Evolutionary conservation across 2,113 vertebrate genomes (phyloP).

Genomic region (Thomomys bottae): DNA sequence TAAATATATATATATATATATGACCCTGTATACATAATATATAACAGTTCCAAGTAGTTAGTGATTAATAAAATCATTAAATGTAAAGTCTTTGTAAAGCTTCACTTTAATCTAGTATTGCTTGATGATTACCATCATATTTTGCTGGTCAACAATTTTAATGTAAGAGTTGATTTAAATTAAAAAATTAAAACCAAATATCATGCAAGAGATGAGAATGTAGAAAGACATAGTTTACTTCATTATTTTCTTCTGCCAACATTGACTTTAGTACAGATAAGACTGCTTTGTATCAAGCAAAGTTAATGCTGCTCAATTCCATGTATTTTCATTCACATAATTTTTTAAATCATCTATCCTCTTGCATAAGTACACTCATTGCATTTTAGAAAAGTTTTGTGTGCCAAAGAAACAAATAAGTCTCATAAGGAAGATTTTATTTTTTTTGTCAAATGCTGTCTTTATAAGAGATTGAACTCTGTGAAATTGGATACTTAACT

Average conservation of each 20-base stretch:
- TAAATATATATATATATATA: too few relatives aligned
- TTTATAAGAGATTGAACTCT: slow-evolving; percentile 11
- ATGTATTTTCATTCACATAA: slow-evolving; percentile 48
- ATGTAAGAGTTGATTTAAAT: slow-evolving; percentile 19
- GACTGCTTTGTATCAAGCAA: slow-evolving; percentile 1
- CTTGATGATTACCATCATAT: not conserved
- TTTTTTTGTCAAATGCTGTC: not conserved
- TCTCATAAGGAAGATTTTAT: not conserved
- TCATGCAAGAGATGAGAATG: not conserved
- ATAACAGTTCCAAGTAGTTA: not conserved
- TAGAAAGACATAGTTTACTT: not conserved
- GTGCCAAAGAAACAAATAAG: not conserved
- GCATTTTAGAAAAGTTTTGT: slow-evolving; percentile 17
- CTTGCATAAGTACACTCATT: not conserved
- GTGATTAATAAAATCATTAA: not conserved
- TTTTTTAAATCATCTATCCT: slow-evolving; percentile 15
- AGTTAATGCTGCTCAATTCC: not conserved
- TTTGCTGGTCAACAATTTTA: not conserved
- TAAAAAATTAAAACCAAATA: slow-evolving; percentile 20
- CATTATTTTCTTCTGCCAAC: not conserved
- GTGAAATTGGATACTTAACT: slow-evolving; percentile 55
- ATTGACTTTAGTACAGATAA: slow-evolving; percentile 23
- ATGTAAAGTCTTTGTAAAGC: not conserved
- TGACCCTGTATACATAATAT: not conserved
- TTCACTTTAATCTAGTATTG: not conserved